Base-by-base conservation (phyloP, 2,113 vertebrate species). In the Panurus biarmicus region DNA sequence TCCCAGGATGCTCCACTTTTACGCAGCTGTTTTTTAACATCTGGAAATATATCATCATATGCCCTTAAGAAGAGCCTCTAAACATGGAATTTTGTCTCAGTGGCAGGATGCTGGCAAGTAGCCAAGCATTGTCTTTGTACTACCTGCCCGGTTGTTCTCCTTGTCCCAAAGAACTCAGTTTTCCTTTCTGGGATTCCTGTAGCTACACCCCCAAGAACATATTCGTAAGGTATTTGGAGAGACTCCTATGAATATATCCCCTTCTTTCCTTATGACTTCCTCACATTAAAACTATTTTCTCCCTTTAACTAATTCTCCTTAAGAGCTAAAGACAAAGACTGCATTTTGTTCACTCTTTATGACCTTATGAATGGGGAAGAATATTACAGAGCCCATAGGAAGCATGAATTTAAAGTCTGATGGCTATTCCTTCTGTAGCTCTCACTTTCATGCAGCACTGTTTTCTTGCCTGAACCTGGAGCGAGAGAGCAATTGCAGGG, bases 401-500 rank as follows among this genome's bases (percentile, higher is more conserved):
- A 90, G 15, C 42, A 62, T 0, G 8, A 26, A 70, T 47, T 88
- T 67, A 60, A 85, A 25, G 44, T 74, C 79, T 77, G 51, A 83
- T 77, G 51, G 11, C 50, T 90, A 86, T 84, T 90, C 60, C 75
- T 90, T 92, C 75, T 90, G 79, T 45, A 83, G 29, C n/a, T 86
- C 56, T 58, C 38, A 9, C 18, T 90, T 92, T 66, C 64, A 35
- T 33, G 36, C 29, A 44, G 60, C 42, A 40, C 44, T 86, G 22
- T 78, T 90, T 89, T 78, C 86, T 93, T 94, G 83, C 69, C 76
- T 71, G 48, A 94, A 92, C 83, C 73, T 92, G 83, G 76, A 93
- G 88, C 91, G 93, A 92, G 51, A 88, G 72, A 96, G 86, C 57
- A 90, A 40, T 57, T 90, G 89, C 2, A 57, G 76, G 86, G 90